A percentile compares a stretch with the other conserved stretches of the same genome.
phyloP scores from a whole-genome alignment of 1,140 invertebrate species.

The Heliconius melpomene region DNA sequence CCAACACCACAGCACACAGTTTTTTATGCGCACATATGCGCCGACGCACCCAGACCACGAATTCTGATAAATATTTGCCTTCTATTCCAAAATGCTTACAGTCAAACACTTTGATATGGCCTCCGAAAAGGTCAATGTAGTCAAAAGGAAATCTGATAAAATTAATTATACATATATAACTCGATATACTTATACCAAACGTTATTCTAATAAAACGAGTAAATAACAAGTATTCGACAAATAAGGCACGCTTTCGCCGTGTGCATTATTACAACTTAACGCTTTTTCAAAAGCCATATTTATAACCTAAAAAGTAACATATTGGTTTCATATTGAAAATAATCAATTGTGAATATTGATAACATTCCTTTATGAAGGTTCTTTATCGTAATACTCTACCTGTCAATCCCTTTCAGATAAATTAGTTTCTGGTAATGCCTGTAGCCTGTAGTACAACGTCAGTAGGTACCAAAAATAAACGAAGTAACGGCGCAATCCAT shows the following conservation, averaged over 20 bases:
- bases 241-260: background rate
- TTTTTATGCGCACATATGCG: slow-evolving; percentile 75
- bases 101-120: slow-evolving; percentile 58
- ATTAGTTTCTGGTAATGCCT: slow-evolving; percentile 68
- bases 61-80: slow-evolving; percentile 75
- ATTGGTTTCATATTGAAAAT: slow-evolving; percentile 33
- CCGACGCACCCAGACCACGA: slow-evolving; percentile 62
- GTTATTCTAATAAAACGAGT: background rate
- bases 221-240: background rate
- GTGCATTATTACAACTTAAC: background rate
- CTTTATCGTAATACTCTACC: slow-evolving; percentile 63
- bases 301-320: background rate
- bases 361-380: slow-evolving; percentile 46
- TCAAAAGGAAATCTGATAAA: slow-evolving; percentile 25
- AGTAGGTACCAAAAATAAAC: slow-evolving; percentile 72
- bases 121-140: slow-evolving; percentile 49
- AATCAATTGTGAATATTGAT: slow-evolving; percentile 38
- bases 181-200: background rate
- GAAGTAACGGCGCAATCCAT: slow-evolving; percentile 78
- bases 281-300: background rate
- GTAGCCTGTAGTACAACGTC: slow-evolving; percentile 54
- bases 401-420: slow-evolving; percentile 75
- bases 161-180: slow-evolving; percentile 19
- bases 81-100: slow-evolving; percentile 75
- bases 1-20: slow-evolving; percentile 63